These are phyloP conservation scores for Zapus hudsonius DNA, from an alignment of 2,113 vertebrate species.

Conservation along the genomic window DNA sequence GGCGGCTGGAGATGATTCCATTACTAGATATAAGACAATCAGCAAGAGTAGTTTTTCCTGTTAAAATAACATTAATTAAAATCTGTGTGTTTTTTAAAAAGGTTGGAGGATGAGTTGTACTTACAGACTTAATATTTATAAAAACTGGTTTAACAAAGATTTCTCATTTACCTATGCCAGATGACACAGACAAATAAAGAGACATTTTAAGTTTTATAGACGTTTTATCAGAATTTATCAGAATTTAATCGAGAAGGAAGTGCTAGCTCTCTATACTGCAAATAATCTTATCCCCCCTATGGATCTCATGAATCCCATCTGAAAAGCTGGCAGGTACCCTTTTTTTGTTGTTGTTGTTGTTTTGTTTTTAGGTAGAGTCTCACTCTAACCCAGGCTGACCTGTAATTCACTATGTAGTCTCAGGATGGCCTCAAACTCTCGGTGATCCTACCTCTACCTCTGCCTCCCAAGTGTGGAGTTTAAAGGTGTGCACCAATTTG, in stretches of 20 bases:
- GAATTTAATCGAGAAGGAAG: background rate
- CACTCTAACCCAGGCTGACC: no score
- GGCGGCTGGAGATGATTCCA: slow-evolving; percentile 95
- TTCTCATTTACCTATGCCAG: background rate
- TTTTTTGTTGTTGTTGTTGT: no score
- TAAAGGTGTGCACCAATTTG: no score
- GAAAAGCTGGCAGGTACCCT: background rate
- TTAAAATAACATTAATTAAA: slow-evolving; percentile 61
- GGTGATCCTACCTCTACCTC: no score
- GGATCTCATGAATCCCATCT: background rate
- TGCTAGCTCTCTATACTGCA: no score
- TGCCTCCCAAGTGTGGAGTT: no score
- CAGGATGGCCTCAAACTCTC: no score
- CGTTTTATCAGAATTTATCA: background rate
- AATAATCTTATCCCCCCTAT: background rate
- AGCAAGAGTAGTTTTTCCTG: slow-evolving; percentile 97
- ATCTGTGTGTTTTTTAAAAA: background rate
- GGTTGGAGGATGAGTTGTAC: fast-evolving
- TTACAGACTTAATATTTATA: background rate
- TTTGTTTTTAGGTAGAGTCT: no score
- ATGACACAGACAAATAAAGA: background rate
- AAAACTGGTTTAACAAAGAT: background rate
- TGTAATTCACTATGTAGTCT: no score
- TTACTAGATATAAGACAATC: slow-evolving; percentile 98
- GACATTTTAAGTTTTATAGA: background rate